Percentiles rank a stretch among this genome's conserved stretches.
Evolutionary conservation across 2,113 vertebrate genomes (phyloP).

Genomic region (Pontoporia blainvillei): DNA sequence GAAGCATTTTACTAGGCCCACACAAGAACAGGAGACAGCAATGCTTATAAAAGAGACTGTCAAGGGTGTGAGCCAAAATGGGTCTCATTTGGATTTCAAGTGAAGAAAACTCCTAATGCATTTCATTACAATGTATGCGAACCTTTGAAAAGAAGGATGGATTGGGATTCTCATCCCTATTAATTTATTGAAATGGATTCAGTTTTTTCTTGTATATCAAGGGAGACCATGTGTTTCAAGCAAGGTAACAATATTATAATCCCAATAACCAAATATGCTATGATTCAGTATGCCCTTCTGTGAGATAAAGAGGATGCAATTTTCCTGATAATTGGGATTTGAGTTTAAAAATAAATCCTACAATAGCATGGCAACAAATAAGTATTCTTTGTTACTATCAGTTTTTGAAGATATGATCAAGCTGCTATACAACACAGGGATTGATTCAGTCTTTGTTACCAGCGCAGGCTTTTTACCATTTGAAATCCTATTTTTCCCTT

Average conservation of each 20-base stretch:
- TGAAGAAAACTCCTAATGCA: conserved; percentile 89
- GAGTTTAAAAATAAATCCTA: conserved; percentile 78
- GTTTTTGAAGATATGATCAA: conserved; percentile 77
- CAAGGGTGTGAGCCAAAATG: conserved; percentile 91
- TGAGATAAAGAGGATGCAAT: conserved; percentile 78
- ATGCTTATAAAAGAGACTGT: conserved; percentile 88
- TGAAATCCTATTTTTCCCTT: conserved; percentile 66
- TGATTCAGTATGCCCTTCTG: conserved; percentile 76
- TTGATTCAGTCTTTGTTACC: conserved; percentile 75
- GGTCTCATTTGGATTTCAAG: conserved; percentile 90
- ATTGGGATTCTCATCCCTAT: conserved; percentile 87
- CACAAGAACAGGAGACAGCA: conserved; percentile 90
- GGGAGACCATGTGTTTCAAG: conserved; percentile 86
- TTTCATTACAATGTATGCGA: conserved; percentile 89
- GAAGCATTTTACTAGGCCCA: conserved; percentile 91
- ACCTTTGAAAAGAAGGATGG: conserved; percentile 87
- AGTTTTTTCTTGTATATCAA: conserved; percentile 83
- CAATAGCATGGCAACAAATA: conserved; percentile 79
- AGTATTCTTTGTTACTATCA: conserved; percentile 77
- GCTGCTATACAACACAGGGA: conserved; percentile 68
- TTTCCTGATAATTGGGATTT: conserved; percentile 80
- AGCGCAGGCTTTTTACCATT: conserved; percentile 63
- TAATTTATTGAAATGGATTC: conserved; percentile 91
- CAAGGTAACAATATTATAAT: conserved; percentile 85
- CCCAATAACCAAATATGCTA: conserved; percentile 82